Conservation (phyloP, 1,140 invertebrate genomes). For the Watersipora subatra region DNA sequence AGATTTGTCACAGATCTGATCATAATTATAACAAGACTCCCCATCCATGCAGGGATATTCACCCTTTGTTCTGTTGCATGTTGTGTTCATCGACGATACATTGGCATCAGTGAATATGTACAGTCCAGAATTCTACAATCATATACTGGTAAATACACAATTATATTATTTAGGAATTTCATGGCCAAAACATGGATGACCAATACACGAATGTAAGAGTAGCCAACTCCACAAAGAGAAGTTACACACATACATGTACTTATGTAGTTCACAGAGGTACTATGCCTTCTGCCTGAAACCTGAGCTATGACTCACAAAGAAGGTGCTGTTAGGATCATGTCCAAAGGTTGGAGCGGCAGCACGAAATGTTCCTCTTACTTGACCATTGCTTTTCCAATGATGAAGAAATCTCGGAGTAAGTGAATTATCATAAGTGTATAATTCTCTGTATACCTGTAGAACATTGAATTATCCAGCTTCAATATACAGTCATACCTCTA, state of each 20-base stretch:
- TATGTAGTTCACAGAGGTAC: no score
- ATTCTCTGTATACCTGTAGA: constrained; percentile 62
- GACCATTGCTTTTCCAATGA: constrained; percentile 71
- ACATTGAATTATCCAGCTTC: no score
- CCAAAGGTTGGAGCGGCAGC: constrained; percentile 64
- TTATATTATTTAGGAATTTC: no score
- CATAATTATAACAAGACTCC: constrained; percentile 59
- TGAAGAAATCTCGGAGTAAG: constrained; percentile 64
- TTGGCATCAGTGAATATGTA: constrained; percentile 35
- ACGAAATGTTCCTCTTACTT: constrained; percentile 63
- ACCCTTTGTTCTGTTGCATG: constrained; percentile 59
- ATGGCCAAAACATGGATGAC: no score
- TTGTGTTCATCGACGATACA: constrained; percentile 36
- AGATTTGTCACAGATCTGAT: constrained; percentile 62
- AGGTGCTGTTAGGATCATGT: constrained; percentile 84
- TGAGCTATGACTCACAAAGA: constrained; percentile 53
- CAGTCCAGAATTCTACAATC: no score
- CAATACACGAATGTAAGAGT: no score
- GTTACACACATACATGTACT: no score
- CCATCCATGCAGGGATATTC: constrained; percentile 56
- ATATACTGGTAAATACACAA: no score
- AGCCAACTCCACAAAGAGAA: no score
- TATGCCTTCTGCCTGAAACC: no score
- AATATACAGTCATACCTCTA: no score
- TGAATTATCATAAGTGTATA: constrained; percentile 72